Percentiles rank a stretch among this genome's conserved stretches.
Conservation (phyloP, 2,113 vertebrate genomes). For the Nesospiza acunhae region DNA sequence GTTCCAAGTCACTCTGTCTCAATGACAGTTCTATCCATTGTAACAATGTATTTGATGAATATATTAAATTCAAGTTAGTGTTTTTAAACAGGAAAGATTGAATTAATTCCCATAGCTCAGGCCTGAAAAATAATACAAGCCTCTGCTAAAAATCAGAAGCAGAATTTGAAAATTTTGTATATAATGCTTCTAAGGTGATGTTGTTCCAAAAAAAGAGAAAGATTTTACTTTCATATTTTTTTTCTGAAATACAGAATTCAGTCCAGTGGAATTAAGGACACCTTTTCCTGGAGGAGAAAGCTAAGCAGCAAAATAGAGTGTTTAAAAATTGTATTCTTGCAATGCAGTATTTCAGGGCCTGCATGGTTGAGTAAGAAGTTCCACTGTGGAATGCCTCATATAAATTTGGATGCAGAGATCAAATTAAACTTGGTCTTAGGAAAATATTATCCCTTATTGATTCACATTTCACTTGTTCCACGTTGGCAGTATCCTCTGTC, state of each 20-base stretch:
- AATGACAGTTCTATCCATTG: background rate
- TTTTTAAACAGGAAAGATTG: background rate
- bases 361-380: background rate
- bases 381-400: background rate
- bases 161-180: background rate
- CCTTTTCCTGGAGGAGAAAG: background rate
- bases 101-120: background rate
- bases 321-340: background rate
- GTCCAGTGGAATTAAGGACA: background rate
- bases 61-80: background rate
- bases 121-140: background rate
- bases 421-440: background rate
- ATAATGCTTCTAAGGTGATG: background rate
- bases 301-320: background rate
- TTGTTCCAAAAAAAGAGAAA: background rate
- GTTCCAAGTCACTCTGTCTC: background rate
- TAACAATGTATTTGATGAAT: background rate
- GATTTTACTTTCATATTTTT: background rate
- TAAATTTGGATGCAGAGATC: background rate
- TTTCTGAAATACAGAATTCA: background rate
- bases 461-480: background rate
- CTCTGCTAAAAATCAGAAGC: background rate
- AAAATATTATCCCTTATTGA: background rate
- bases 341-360: background rate
- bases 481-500: background rate